Evolutionary conservation across 2,888 invertebrate genomes (phyloP).

Genomic region (Ferrisia virgata): DNA sequence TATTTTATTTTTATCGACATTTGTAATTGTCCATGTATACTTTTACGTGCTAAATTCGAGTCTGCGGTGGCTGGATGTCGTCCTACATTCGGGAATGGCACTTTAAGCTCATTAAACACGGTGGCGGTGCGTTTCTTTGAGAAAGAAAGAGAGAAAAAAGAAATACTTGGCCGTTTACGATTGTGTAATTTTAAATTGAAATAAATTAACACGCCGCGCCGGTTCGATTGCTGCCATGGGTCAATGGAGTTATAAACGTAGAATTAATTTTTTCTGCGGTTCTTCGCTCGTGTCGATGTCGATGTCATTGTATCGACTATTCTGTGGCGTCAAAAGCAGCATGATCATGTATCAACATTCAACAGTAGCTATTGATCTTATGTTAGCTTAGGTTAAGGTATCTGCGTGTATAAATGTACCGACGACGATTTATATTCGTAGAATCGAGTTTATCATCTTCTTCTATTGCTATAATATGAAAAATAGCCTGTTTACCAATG

Average conservation of each 20-base stretch:
- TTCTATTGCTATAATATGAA: too few relatives aligned
- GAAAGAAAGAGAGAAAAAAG: too few relatives aligned
- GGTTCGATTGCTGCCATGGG: background rate
- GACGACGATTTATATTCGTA: background rate
- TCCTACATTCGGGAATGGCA: background rate
- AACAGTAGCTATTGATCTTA: background rate
- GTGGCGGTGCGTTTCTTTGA: background rate
- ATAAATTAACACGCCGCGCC: background rate
- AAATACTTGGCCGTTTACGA: background rate
- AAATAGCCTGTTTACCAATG: too few relatives aligned
- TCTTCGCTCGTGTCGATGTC: too few relatives aligned
- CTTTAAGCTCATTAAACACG: background rate
- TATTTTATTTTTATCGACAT: background rate
- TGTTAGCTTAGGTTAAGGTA: too few relatives aligned
- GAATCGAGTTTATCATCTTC: background rate
- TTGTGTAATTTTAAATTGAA: constrained; percentile 1
- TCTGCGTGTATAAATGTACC: too few relatives aligned
- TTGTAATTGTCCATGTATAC: too few relatives aligned
- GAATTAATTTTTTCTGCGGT: background rate
- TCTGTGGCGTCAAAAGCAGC: background rate
- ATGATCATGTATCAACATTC: background rate
- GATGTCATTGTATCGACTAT: background rate
- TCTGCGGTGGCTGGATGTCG: background rate
- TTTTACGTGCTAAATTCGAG: background rate
- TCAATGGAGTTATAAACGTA: background rate